A percentile compares a stretch with the other conserved stretches of the same genome.
phyloP scores from a whole-genome alignment of 2,113 vertebrate species.

The Colaptes auratus region DNA sequence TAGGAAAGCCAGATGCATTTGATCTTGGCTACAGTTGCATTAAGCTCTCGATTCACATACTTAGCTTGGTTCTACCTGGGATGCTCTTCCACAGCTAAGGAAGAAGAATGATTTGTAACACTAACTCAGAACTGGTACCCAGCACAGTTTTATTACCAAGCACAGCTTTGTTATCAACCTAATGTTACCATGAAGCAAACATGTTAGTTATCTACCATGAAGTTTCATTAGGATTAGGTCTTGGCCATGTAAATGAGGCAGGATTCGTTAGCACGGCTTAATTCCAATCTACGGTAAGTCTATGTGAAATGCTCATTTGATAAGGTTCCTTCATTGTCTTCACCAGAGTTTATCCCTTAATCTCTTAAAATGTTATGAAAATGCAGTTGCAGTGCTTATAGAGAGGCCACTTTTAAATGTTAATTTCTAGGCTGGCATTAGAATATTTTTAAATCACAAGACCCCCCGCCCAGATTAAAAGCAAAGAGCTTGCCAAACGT shows the following conservation, averaged over 20 bases:
- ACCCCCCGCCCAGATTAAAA: conserved; percentile 52
- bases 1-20: conserved; percentile 45
- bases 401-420: conserved; percentile 74
- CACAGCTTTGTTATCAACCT: not conserved
- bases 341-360: conserved; percentile 74
- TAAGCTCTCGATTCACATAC: conserved; percentile 27
- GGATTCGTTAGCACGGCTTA: conserved; percentile 72
- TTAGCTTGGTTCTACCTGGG: not conserved
- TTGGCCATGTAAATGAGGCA: conserved; percentile 73
- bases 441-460: conserved; percentile 53
- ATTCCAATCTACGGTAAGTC: conserved; percentile 75
- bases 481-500: conserved; percentile 31
- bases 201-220: conserved; percentile 61
- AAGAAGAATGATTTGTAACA: not conserved
- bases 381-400: conserved; percentile 70
- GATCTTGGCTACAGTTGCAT: not conserved
- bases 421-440: conserved; percentile 66
- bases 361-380: conserved; percentile 77
- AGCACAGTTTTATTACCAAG: not conserved
- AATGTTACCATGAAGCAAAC: conserved; percentile 42
- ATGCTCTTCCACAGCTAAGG: not conserved
- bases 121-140: not conserved
- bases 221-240: conserved; percentile 73
- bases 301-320: conserved; percentile 80
- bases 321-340: conserved; percentile 79